phyloP scores from a whole-genome alignment of 2,888 invertebrate genomes.

The Nasonovia ribisnigri region DNA sequence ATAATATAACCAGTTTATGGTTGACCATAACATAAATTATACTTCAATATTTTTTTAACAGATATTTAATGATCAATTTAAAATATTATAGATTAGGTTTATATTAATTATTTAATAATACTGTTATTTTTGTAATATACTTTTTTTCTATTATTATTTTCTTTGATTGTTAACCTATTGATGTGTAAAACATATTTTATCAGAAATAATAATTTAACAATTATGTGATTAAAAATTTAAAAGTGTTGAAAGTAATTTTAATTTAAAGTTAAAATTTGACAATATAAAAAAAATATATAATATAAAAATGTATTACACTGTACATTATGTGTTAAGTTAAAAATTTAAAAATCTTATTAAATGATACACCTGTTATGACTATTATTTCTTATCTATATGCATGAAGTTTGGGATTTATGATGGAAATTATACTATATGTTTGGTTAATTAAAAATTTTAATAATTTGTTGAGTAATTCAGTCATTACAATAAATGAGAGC shows the following conservation, averaged over 20 bases:
- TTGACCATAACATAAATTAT: not conserved
- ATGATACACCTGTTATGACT: not conserved
- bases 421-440: not conserved
- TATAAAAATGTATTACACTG: not conserved
- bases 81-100: not conserved
- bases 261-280: not conserved
- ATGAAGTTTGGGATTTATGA: not conserved
- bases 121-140: not conserved
- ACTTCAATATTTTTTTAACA: not conserved
- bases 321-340: not conserved
- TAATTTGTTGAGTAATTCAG: not conserved
- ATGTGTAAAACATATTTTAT: not conserved
- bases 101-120: not conserved
- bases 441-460: not conserved
- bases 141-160: not conserved
- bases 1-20: not conserved
- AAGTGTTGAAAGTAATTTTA: not conserved
- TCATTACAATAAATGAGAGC: not conserved
- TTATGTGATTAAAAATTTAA: not conserved
- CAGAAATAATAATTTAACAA: slow-evolving; percentile 1
- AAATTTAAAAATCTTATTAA: not conserved
- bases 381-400: not conserved
- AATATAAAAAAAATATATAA: not conserved
- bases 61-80: not conserved
- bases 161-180: not conserved